These are phyloP conservation scores for Semaprochilodus insignis DNA, from an alignment of 2,797 vertebrate genomes.

Conservation along the genomic window DNA sequence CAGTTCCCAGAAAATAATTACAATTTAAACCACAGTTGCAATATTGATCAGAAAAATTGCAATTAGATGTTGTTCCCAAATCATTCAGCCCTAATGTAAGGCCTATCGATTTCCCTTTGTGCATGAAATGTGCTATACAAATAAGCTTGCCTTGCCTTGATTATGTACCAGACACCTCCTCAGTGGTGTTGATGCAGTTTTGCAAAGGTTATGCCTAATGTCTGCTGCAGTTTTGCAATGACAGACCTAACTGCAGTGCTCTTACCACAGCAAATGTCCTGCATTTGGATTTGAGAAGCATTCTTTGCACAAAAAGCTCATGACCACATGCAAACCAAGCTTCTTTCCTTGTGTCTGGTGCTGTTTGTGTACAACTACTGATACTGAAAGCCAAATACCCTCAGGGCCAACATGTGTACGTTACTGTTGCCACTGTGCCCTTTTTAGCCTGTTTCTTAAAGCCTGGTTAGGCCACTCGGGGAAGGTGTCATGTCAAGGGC, in stretches of 20 bases:
- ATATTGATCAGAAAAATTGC: no score
- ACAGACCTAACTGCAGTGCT: neutral
- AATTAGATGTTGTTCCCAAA: no score
- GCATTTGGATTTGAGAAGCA: neutral
- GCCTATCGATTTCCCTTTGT: no score
- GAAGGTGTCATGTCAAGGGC: slow-evolving; percentile 26
- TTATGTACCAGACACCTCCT: no score
- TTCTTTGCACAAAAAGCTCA: neutral
- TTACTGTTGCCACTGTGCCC: slow-evolving; percentile 13
- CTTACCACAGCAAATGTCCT: neutral
- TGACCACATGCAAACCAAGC: neutral
- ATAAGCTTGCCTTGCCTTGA: no score
- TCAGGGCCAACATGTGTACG: slow-evolving; percentile 1
- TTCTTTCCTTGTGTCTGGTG: neutral
- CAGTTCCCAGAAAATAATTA: no score
- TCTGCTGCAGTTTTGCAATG: no score
- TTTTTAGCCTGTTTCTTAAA: slow-evolving; percentile 15
- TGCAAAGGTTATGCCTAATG: neutral
- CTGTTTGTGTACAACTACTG: no score
- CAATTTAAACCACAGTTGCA: no score
- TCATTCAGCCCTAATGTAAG: no score
- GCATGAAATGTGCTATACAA: no score
- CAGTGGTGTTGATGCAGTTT: neutral
- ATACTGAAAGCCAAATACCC: neutral
- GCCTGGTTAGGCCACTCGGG: slow-evolving; percentile 27